Base-by-base conservation (phyloP, 2,888 invertebrate species). In the Aphrophora alni region DNA sequence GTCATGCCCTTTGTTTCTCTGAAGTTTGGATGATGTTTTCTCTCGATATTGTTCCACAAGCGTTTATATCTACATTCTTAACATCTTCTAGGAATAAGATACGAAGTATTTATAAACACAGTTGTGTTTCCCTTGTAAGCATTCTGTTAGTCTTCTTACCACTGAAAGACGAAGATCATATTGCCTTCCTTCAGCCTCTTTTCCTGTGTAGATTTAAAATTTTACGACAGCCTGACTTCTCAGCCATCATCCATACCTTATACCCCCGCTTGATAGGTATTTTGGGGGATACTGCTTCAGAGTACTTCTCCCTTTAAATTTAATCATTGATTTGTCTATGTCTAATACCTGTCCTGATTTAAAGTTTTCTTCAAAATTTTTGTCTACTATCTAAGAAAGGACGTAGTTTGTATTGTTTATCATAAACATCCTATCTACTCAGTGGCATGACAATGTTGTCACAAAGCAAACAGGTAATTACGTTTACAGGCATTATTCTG, bases 241-340 rank as follows among this genome's bases (percentile, higher is more conserved):
- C 80, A 38, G 27, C 28, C 0, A 75, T 27, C 25, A 76, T 73
- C 80, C 82, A 82, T 3, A 80, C 38, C 7, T 77, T 80, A 17
- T 77, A 82, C 1, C 80, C 80, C 0, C 75, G 59, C 74, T 82
- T 81, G 14, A 80, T 59, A 1, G 78, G 80, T 70, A 77, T 80
- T 5, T 74, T n/a, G 12, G 44, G 69, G 74, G 77, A 68, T 73
- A 81, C 28, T 81, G 77, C 51, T 81, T 81, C 68, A 81, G 70
- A 0, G 38, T 14, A 4, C 33, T 70, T 1, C 74, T 3, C 3
- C 77, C 80, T 51, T 80, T 77, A 33, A 82, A 80, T 51, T 76
- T 38, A 14, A 81, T 81, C 76, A 81, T 81, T 0, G 78, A 80
- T 27, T 81, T 79, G 44, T 81, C 79, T 75, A 84, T 68, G 24